Evolutionary conservation across 2,797 vertebrate genomes (phyloP), one percentile per base, ranked within the genome.

Genomic region (Salmo trutta): DNA sequence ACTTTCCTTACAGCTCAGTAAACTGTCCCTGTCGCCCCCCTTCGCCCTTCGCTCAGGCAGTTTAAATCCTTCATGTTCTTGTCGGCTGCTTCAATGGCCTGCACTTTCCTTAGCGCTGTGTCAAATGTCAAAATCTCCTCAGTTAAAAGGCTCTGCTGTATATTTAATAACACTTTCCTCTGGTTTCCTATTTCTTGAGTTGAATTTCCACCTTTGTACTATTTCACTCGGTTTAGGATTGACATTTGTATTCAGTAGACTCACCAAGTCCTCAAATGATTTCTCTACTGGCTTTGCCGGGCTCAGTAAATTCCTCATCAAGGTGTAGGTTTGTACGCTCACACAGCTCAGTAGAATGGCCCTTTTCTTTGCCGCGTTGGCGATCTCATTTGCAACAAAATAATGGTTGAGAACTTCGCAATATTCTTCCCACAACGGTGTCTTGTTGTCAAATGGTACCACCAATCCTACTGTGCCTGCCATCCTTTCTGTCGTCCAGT

Each of bases 371-470:
- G 29, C 73, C 1, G 27, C 62, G 10, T 75, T 31, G 10, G 16
- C 62, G 4, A 78, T 78, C 4, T 69, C 19, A 56, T 82, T 75
- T 41, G 80, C 73, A 19, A 75, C 27, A 53, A 82, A 78, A 77
- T 75, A 73, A 67, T 21, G 2, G 31, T 12, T n/a, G 59, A 19
- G 27, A n/a, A 77, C 66, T 21, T 81, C 36, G 73, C 6, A 36
- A 36, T 36, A 36, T 36, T 36, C 33, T 36, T 36, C 33, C 33
- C 33, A 7, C 33, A 36, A 36, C 33, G 7, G 33, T 36, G 33
- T 36, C 33, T 36, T 36, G 33, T 36, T 1, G 33, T 36, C 33
- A 36, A 36, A 36, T 36, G 36, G 36, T 36, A 6, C 36, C 36
- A 7, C 36, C 36, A 1, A 36, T 36, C 36, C 36, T 36, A 36